phyloP scores from a whole-genome alignment of 1,140 invertebrate species.

The Contarinia nasturtii region DNA sequence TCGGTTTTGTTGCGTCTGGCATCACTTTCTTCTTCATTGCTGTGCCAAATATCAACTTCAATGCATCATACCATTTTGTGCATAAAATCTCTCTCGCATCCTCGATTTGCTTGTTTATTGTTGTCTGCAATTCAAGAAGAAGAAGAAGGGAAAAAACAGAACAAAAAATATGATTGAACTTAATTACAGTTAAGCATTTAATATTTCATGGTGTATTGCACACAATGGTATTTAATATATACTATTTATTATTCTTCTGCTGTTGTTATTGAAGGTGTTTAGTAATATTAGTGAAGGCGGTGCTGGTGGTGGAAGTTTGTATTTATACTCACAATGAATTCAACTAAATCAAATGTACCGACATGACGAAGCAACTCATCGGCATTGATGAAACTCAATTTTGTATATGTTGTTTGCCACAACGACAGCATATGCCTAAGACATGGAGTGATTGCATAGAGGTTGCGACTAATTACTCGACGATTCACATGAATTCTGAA shows the following conservation, averaged over 20 bases:
- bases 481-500: slow-evolving; percentile 26
- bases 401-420: slow-evolving; percentile 39
- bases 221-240: no score
- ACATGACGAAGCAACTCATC: slow-evolving; percentile 29
- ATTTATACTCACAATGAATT: slow-evolving; percentile 27
- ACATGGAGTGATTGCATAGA: slow-evolving; percentile 66
- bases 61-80: slow-evolving; percentile 37
- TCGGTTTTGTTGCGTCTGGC: slow-evolving; percentile 42
- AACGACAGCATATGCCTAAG: slow-evolving; percentile 60
- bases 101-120: slow-evolving; percentile 36
- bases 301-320: no score
- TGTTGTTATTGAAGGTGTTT: no score
- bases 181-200: not conserved
- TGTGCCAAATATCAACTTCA: slow-evolving; percentile 40
- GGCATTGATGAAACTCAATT: slow-evolving; percentile 24
- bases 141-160: not conserved
- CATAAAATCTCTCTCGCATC: slow-evolving; percentile 30
- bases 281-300: no score
- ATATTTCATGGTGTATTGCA: no score
- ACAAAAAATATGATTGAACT: not conserved
- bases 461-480: slow-evolving; percentile 32
- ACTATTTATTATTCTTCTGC: no score
- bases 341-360: slow-evolving; percentile 36
- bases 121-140: slow-evolving; percentile 11
- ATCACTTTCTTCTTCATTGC: slow-evolving; percentile 57